Evolutionary conservation across 2,113 vertebrate species (phyloP).

Genomic region (Bettongia penicillata): DNA sequence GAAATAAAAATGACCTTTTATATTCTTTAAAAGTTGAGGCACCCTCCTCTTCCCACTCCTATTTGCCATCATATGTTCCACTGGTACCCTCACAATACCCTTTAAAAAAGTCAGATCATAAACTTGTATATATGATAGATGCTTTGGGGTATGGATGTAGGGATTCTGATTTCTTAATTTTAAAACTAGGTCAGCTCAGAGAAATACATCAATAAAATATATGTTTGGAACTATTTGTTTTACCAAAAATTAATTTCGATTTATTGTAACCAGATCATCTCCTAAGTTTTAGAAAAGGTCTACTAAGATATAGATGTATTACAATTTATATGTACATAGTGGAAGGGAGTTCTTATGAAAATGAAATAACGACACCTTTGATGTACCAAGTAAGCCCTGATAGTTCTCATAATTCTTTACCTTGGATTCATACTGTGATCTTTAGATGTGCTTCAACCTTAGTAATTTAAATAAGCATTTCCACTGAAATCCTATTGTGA

Average conservation of each 20-base stretch:
- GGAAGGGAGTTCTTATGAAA: neutral
- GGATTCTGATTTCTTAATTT: neutral
- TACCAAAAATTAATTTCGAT: neutral
- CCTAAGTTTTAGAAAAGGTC: neutral
- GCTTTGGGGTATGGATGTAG: neutral
- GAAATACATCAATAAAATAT: neutral
- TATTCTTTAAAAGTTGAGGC: constrained; percentile 80
- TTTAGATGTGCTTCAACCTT: neutral
- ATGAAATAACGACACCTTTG: neutral
- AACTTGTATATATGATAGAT: neutral
- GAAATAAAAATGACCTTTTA: constrained; percentile 77
- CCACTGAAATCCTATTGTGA: neutral
- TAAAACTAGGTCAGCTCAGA: neutral
- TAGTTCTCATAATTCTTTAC: neutral
- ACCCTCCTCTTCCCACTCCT: constrained; percentile 53
- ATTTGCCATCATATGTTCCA: neutral
- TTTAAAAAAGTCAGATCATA: neutral
- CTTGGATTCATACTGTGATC: neutral
- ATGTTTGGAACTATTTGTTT: neutral
- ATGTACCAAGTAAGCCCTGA: neutral
- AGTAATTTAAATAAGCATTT: neutral
- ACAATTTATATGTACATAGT: neutral
- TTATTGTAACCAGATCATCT: neutral
- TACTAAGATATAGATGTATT: neutral
- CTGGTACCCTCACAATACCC: neutral